Conservation (phyloP, 92 coral and sea anemone species). For the Paragorgia papillata region DNA sequence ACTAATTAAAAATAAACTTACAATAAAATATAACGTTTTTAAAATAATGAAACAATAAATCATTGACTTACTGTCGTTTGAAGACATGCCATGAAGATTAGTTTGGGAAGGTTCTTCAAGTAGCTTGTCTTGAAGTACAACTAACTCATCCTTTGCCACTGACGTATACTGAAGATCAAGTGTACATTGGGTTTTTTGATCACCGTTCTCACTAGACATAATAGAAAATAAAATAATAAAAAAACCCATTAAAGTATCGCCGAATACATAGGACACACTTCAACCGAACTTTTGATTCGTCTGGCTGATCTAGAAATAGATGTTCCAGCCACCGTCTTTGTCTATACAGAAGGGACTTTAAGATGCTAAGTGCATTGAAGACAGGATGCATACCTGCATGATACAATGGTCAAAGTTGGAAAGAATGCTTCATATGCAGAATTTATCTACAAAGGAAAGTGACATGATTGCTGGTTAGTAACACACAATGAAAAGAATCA, state of each 20-base stretch:
- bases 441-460: conserved; percentile 2
- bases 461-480: not conserved
- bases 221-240: not conserved
- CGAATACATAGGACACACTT: not conserved
- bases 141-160: conserved; percentile 11
- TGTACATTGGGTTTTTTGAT: not conserved
- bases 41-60: not conserved
- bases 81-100: conserved; percentile 12
- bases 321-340: not conserved
- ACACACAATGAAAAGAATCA: too few species aligned
- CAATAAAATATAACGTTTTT: not conserved
- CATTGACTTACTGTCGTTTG: conserved; percentile 19
- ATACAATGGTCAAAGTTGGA: not conserved
- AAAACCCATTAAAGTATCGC: not conserved
- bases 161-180: conserved; percentile 2
- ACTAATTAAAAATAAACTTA: not conserved
- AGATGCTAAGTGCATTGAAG: too few species aligned
- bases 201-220: not conserved
- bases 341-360: too few species aligned
- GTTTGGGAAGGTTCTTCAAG: not conserved
- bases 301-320: not conserved
- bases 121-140: conserved; percentile 30
- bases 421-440: not conserved
- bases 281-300: too few species aligned
- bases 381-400: conserved; percentile 1